These are phyloP conservation scores for Holacanthus passer DNA, from an alignment of 2,113 vertebrate species.

Conservation along the genomic window DNA sequence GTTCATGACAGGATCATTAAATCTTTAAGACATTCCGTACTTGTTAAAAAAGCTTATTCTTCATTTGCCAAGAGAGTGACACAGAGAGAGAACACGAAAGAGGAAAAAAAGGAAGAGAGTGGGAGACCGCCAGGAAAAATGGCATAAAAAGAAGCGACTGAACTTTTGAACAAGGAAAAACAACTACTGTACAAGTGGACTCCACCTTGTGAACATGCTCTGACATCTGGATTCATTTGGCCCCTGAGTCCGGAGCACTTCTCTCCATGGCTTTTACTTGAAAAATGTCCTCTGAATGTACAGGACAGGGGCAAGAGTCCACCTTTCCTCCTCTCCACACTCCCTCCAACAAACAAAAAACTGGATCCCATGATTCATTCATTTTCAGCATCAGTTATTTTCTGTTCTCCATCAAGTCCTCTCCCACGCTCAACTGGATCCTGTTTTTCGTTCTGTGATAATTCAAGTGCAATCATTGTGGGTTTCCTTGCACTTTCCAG, in stretches of 20 bases:
- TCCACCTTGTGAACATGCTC: slow-evolving; percentile 74
- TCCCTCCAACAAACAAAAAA: slow-evolving; percentile 40
- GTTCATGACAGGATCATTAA: slow-evolving; percentile 54
- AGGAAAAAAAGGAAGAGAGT: slow-evolving; percentile 36
- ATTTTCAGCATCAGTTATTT: slow-evolving; percentile 30
- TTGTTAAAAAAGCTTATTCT: slow-evolving; percentile 55
- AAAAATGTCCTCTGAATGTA: slow-evolving; percentile 51
- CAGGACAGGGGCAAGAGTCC: slow-evolving; percentile 34
- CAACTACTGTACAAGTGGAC: slow-evolving; percentile 75
- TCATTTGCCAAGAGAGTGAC: slow-evolving; percentile 57
- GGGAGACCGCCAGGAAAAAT: slow-evolving; percentile 59
- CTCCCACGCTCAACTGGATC: slow-evolving; percentile 36
- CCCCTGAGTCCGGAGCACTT: slow-evolving; percentile 65
- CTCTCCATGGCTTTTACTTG: slow-evolving; percentile 63
- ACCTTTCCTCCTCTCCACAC: slow-evolving; percentile 44
- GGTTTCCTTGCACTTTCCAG: slow-evolving; percentile 45
- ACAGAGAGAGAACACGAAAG: slow-evolving; percentile 44
- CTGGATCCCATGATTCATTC: slow-evolving; percentile 27
- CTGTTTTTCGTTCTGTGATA: slow-evolving; percentile 47
- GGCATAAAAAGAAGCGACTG: slow-evolving; percentile 57
- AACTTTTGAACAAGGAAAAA: slow-evolving; percentile 74
- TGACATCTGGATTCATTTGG: slow-evolving; percentile 81
- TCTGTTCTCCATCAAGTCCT: slow-evolving; percentile 34
- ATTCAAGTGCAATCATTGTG: slow-evolving; percentile 55
- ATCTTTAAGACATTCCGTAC: slow-evolving; percentile 58